Percentiles rank a stretch among this genome's conserved stretches.
These are phyloP conservation scores for Ophraella communa DNA, from an alignment of 2,888 invertebrate genomes.

Conservation along the genomic window DNA sequence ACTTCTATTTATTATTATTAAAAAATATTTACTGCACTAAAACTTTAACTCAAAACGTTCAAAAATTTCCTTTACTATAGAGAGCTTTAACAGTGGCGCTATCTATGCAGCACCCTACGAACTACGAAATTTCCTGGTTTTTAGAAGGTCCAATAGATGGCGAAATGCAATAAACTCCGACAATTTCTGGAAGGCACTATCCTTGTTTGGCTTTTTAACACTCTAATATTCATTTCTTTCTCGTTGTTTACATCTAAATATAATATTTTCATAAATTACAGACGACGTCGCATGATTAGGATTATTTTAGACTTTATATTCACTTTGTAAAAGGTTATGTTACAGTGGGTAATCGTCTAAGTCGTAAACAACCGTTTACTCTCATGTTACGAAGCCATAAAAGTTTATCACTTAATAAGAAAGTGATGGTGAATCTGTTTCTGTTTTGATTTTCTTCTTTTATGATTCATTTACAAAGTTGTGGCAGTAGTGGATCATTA, in stretches of 20 bases:
- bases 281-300: not conserved
- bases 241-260: not conserved
- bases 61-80: not conserved
- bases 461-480: conserved; percentile 38
- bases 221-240: not conserved
- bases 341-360: conserved; percentile 23
- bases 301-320: conserved; percentile 22
- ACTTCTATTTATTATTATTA: not conserved
- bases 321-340: conserved; percentile 19
- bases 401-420: conserved; percentile 43
- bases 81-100: not conserved
- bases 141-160: conserved; percentile 26
- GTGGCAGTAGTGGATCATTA: conserved; percentile 38
- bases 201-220: not conserved
- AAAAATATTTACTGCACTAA: not conserved
- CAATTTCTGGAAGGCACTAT: conserved; percentile 11
- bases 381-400: conserved; percentile 43
- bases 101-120: not conserved
- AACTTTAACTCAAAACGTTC: not conserved
- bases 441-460: conserved; percentile 40
- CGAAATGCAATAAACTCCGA: conserved; percentile 16
- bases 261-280: not conserved
- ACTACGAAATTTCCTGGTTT: conserved; percentile 6
- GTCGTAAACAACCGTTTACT: conserved; percentile 37
- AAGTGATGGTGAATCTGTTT: conserved; percentile 40